Base-by-base conservation (phyloP, 2,888 invertebrate species). In the Synanthedon myopaeformis region DNA sequence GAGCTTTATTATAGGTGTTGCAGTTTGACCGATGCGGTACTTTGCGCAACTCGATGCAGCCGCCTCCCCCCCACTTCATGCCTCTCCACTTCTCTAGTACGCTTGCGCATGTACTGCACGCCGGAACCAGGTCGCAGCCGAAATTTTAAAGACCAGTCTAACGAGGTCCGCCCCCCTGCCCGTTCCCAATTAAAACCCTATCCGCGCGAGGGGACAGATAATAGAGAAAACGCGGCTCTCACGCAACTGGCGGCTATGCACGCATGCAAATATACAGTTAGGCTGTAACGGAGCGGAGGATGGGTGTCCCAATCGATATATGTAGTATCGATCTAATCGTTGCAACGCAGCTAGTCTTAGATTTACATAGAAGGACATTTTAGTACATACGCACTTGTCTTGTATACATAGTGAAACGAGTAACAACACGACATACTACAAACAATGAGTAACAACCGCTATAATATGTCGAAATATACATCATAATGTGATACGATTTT, bases 191-290 rank as follows among this genome's bases (percentile, higher is more conserved):
- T 54, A 56, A 55, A 49, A 54, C 54, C 55, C 55, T 51, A 56
- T 55, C 55, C 49, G 23, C 12, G 14, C 49, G 5, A 49, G 8
- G 57, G 55, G 60, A 59, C 56, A 58, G 56, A 58, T 69, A 70
- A 69, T 69, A 71, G 63, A 66, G 61, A 58, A 66, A 67, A 64
- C 61, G 60, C 56, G 59, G 79, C 57, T 75, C 80, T 60, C 51
- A 42, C 51, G 62, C 62, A 17, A 58, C 61, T 69, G 69, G 82
- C 55, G 59, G 55, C 59, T 74, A 70, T 86, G 86, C 85, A 86
- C 80, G 84, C 82, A 87, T 86, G 86, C 85, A 85, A 85, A 85
- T 84, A 71, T 84, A 87, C 85, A 82, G 84, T 85, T 85, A 84
- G 78, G 68, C 69, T 72, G 77, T 78, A 76, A 75, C 74, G 70